phyloP scores from a whole-genome alignment of 2,113 vertebrate species.

The Rhizomys pruinosus region DNA sequence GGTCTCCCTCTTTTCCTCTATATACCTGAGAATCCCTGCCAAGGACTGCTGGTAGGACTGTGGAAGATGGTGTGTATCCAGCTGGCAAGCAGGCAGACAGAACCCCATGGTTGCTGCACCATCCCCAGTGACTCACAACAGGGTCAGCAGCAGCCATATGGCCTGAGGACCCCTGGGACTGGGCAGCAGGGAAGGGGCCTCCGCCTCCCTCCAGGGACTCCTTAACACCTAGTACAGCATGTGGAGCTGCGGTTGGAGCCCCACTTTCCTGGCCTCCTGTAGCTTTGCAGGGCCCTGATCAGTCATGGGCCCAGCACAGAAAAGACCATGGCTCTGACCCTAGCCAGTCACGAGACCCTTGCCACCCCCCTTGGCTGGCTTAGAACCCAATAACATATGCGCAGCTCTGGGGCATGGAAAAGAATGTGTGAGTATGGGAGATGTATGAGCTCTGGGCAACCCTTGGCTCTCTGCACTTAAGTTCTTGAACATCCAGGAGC shows the following conservation, averaged over 20 bases:
- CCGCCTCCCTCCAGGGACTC: not conserved
- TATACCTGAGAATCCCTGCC: not conserved
- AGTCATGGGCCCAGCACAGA: not conserved
- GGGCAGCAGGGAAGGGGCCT: not conserved
- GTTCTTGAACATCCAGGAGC: not conserved
- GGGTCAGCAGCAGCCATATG: not conserved
- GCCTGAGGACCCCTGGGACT: too few species aligned
- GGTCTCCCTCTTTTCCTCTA: not conserved
- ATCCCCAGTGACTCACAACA: not conserved
- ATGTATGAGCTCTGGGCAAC: not conserved
- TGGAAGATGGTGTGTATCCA: not conserved
- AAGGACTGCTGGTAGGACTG: not conserved
- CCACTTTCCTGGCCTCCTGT: fast-evolving
- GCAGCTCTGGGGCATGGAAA: too few species aligned
- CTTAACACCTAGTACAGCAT: not conserved
- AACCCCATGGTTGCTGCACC: not conserved
- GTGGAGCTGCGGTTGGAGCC: not conserved
- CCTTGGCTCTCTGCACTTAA: not conserved
- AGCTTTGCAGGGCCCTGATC: not conserved
- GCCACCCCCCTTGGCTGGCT: conserved; percentile 69
- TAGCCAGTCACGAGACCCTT: conserved; percentile 78
- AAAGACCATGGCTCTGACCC: conserved; percentile 64
- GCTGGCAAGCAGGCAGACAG: not conserved
- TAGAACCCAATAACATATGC: not conserved
- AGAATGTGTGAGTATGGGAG: not conserved